Evolutionary conservation across 2,113 vertebrate genomes (phyloP).

Genomic region (Hiodon tergisus): DNA sequence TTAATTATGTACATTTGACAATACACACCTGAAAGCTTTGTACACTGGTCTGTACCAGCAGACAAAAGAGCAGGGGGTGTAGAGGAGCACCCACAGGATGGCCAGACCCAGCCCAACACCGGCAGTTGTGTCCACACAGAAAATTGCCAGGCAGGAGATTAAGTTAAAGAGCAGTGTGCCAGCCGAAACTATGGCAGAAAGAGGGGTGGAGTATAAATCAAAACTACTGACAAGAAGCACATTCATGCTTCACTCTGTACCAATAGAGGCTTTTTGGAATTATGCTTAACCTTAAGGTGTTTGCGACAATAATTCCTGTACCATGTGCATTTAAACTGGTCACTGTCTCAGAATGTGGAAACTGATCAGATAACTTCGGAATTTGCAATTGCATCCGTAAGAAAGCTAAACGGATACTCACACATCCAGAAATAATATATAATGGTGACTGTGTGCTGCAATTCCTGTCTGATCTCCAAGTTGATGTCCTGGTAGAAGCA

Average conservation of each 20-base stretch:
- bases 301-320: no score
- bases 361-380: neutral
- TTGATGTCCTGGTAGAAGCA: constrained; percentile 95
- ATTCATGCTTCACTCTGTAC: no score
- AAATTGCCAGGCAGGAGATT: constrained; percentile 76
- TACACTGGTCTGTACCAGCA: constrained; percentile 96
- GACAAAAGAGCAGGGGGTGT: constrained; percentile 88
- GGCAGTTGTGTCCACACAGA: constrained; percentile 60
- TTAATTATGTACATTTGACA: neutral
- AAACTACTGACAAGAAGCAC: no score
- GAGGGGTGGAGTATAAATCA: neutral
- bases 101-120: constrained; percentile 83
- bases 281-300: no score
- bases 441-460: constrained; percentile 81
- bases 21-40: constrained; percentile 86
- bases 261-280: no score
- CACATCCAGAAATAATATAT: constrained; percentile 98
- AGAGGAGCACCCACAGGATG: constrained; percentile 88
- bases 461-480: constrained; percentile 82
- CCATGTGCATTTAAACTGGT: neutral
- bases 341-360: neutral
- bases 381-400: no score
- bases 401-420: constrained; percentile 52
- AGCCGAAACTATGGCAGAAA: constrained; percentile 62
- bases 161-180: constrained; percentile 78